These are phyloP conservation scores for Drosophila sulfurigaster DNA, from an alignment of 1,140 invertebrate species.

Conservation along the genomic window DNA sequence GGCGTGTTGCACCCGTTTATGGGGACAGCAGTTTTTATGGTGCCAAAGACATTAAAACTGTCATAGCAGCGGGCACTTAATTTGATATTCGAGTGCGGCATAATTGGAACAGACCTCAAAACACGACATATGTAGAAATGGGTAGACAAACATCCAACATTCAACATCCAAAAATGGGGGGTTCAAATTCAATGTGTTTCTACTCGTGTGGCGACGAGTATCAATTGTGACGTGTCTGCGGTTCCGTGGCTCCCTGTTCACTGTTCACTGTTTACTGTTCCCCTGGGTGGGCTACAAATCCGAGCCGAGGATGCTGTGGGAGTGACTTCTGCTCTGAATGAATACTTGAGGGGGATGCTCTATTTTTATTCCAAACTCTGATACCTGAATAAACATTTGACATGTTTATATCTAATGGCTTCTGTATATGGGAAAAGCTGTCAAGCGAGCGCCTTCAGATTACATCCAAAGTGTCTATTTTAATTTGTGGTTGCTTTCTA, in stretches of 20 bases:
- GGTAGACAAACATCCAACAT: conserved; percentile 37
- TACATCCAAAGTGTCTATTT: conserved; percentile 22
- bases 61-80: conserved; percentile 78
- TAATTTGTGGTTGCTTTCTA: conserved; percentile 29
- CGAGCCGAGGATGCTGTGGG: conserved; percentile 50
- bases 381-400: conserved; percentile 37
- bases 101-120: conserved; percentile 71
- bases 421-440: conserved; percentile 6
- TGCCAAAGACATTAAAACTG: conserved; percentile 81
- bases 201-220: conserved; percentile 45
- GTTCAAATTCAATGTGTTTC: conserved; percentile 8
- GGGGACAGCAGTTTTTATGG: conserved; percentile 66
- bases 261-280: not conserved
- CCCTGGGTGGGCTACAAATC: not conserved
- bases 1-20: conserved; percentile 45
- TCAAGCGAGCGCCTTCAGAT: not conserved
- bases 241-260: conserved; percentile 32
- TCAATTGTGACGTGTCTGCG: conserved; percentile 64
- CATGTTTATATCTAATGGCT: conserved; percentile 24
- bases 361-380: conserved; percentile 53
- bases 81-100: conserved; percentile 76
- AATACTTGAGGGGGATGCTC: conserved; percentile 27
- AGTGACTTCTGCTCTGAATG: conserved; percentile 33
- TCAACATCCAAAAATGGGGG: conserved; percentile 15
- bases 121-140: conserved; percentile 49